A percentile compares a stretch with the other conserved stretches of the same genome.
phyloP scores from a whole-genome alignment of 2,113 vertebrate species.

The Pagrus major region DNA sequence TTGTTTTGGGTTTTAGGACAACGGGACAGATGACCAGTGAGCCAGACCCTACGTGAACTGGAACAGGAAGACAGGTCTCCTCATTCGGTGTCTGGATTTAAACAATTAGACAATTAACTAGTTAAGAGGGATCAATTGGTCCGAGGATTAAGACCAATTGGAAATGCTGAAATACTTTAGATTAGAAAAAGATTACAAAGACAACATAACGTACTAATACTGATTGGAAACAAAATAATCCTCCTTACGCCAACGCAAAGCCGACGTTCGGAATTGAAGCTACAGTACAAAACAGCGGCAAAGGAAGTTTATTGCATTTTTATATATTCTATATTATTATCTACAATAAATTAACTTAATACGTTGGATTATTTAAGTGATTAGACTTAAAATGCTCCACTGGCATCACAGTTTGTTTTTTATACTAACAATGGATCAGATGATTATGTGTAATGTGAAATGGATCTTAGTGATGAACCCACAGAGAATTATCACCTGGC shows the following conservation, averaged over 20 bases:
- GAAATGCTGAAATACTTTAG: slow-evolving; percentile 70
- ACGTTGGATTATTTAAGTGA: not conserved
- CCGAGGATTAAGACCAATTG: slow-evolving; percentile 61
- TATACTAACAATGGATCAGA: no score
- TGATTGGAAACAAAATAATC: slow-evolving; percentile 67
- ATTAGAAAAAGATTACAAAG: slow-evolving; percentile 74
- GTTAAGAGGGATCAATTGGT: slow-evolving; percentile 76
- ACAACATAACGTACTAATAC: slow-evolving; percentile 55
- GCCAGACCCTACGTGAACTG: slow-evolving; percentile 25
- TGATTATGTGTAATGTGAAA: not conserved
- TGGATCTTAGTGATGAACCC: not conserved
- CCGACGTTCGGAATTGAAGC: slow-evolving; percentile 48
- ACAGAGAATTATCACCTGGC: not conserved
- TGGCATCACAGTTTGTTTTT: no score
- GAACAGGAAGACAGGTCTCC: slow-evolving; percentile 27
- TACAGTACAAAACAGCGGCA: not conserved
- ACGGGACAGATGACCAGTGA: slow-evolving; percentile 48
- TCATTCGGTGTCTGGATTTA: slow-evolving; percentile 70
- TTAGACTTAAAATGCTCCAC: no score
- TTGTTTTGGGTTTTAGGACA: slow-evolving; percentile 49
- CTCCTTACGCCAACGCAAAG: slow-evolving; percentile 36
- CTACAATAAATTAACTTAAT: not conserved
- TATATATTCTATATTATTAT: not conserved
- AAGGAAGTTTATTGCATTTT: not conserved
- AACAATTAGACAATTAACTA: slow-evolving; percentile 78